phyloP scores from a whole-genome alignment of 1,140 invertebrate genomes.

The Aphelenchoides avenae region DNA sequence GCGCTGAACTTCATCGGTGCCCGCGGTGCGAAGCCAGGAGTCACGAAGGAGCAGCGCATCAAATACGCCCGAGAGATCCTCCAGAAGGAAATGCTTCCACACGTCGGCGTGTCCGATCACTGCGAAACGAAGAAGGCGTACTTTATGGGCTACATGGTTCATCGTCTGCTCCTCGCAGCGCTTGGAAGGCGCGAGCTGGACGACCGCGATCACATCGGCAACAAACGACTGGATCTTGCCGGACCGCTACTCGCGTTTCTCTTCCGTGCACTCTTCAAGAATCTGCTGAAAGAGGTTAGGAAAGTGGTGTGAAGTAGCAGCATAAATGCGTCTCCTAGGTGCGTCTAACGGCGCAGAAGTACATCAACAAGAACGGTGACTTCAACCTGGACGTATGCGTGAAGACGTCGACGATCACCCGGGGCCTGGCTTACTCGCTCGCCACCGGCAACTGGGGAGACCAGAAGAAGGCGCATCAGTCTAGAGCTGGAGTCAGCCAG shows the following conservation, averaged over 20 bases:
- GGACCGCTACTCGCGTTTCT: conserved; percentile 90
- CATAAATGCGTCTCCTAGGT: conserved; percentile 63
- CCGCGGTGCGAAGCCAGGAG: conserved; percentile 88
- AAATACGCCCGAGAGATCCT: conserved; percentile 98
- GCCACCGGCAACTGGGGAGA: conserved; percentile 99
- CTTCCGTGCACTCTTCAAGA: conserved; percentile 86
- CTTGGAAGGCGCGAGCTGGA: conserved; percentile 90
- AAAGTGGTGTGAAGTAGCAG: not conserved
- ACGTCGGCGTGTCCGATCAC: conserved; percentile 96
- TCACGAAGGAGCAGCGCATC: conserved; percentile 95
- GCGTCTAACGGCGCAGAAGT: conserved; percentile 94
- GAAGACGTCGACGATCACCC: conserved; percentile 94
- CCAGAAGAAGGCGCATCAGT: conserved; percentile 98
- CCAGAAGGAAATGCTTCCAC: conserved; percentile 98
- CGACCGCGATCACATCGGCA: conserved; percentile 98
- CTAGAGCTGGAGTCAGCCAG: conserved; percentile 84
- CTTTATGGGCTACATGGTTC: conserved; percentile 85
- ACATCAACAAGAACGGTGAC: conserved; percentile 94
- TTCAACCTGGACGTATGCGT: conserved; percentile 95
- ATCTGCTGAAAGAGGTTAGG: conserved; percentile 76
- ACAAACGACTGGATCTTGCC: conserved; percentile 92
- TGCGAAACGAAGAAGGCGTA: conserved; percentile 96
- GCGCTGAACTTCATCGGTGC: conserved; percentile 96
- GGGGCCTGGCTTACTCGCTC: conserved; percentile 92
- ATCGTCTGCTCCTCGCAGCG: conserved; percentile 83